Evolutionary conservation across 2,113 vertebrate genomes (phyloP).

Genomic region (Proterorhinus semilunaris): DNA sequence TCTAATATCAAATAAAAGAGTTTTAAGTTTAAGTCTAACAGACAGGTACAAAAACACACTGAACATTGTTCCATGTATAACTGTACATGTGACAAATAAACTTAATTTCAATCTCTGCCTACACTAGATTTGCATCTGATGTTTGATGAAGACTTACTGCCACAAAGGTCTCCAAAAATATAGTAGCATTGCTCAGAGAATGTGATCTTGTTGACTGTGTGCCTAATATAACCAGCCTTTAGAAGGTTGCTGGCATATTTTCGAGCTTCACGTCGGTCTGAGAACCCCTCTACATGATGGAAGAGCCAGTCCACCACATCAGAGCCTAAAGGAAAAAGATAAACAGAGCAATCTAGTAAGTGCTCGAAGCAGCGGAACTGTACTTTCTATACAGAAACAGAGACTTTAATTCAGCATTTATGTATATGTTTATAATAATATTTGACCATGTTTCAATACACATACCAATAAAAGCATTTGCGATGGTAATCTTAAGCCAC

Average conservation of each 20-base stretch:
- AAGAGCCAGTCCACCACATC: slow-evolving; percentile 99
- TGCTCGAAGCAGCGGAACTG: neutral
- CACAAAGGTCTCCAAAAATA: slow-evolving; percentile 81
- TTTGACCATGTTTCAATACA: slow-evolving; percentile 1
- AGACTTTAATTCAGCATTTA: neutral
- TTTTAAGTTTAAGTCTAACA: too few species aligned
- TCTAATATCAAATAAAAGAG: slow-evolving; percentile 69
- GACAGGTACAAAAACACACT: too few species aligned
- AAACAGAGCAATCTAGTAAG: neutral
- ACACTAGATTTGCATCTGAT: neutral
- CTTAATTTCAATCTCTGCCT: neutral
- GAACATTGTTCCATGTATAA: too few species aligned
- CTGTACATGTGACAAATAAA: neutral
- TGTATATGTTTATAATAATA: too few species aligned
- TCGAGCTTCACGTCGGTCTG: slow-evolving; percentile 92
- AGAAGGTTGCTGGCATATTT: slow-evolving; percentile 98
- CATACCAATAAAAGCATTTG: slow-evolving; percentile 77
- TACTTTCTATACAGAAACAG: neutral
- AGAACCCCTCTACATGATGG: slow-evolving; percentile 95
- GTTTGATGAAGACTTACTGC: slow-evolving; percentile 64
- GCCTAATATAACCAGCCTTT: slow-evolving; percentile 96
- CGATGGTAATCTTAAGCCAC: slow-evolving; percentile 80
- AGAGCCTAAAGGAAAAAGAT: slow-evolving; percentile 79
- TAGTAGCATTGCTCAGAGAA: slow-evolving; percentile 99
- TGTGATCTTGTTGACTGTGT: slow-evolving; percentile 99